phyloP scores from a whole-genome alignment of 2,113 vertebrate genomes.

The Oplegnathus fasciatus region DNA sequence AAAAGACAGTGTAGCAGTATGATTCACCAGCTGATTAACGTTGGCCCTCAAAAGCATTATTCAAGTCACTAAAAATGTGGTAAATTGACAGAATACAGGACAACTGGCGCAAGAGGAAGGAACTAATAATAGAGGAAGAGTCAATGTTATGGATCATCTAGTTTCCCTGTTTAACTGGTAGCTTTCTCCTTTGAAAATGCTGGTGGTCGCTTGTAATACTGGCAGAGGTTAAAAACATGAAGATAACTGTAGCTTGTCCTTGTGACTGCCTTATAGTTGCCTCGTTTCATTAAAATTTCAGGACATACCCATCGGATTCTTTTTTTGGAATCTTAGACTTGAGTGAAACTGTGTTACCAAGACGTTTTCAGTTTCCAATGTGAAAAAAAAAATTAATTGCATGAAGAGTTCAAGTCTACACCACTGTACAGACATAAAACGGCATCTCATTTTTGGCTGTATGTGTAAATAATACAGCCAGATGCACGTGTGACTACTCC shows the following conservation, averaged over 20 bases:
- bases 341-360: constrained; percentile 16
- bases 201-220: constrained; percentile 2
- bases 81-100: constrained; percentile 15
- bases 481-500: background rate
- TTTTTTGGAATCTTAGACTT: constrained; percentile 15
- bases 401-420: background rate
- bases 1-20: constrained; percentile 15
- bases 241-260: constrained; percentile 17
- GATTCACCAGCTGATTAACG: constrained; percentile 26
- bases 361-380: background rate
- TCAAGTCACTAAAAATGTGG: constrained; percentile 25
- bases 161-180: constrained; percentile 22
- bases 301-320: background rate
- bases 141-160: constrained; percentile 26
- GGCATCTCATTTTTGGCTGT: background rate
- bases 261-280: constrained; percentile 14
- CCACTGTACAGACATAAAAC: background rate
- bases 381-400: background rate
- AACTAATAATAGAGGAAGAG: background rate
- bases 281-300: constrained; percentile 44
- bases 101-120: background rate
- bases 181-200: background rate
- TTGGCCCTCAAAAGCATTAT: constrained; percentile 14
- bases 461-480: background rate
- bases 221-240: constrained; percentile 47